These are phyloP conservation scores for Acronicta aceris DNA, from an alignment of 2,888 invertebrate species.

Conservation along the genomic window DNA sequence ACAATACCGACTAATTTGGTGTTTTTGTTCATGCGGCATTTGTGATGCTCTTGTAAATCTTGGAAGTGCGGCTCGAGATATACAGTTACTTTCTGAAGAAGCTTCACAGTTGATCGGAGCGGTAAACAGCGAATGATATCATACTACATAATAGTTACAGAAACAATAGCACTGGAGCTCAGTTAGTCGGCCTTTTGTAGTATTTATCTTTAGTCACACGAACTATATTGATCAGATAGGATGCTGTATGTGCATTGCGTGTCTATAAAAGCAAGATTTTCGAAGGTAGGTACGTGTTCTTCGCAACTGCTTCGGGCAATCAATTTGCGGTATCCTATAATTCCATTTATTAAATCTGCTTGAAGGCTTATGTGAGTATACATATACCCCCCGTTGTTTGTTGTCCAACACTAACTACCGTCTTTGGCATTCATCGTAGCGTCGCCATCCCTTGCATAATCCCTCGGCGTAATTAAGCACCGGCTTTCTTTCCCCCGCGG, in stretches of 20 bases:
- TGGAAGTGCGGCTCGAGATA: constrained; percentile 59
- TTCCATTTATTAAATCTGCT: constrained; percentile 63
- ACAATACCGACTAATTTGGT: constrained; percentile 80
- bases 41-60: constrained; percentile 50
- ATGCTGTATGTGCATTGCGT: constrained; percentile 19
- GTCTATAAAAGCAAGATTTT: constrained; percentile 20
- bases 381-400: constrained; percentile 80
- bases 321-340: constrained; percentile 55
- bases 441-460: constrained; percentile 80
- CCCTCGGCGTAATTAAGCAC: constrained; percentile 78
- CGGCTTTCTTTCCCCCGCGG: constrained; percentile 76
- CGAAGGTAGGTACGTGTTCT: constrained; percentile 24
- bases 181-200: constrained; percentile 31
- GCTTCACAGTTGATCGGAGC: constrained; percentile 43
- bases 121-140: constrained; percentile 42
- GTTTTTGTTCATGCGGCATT: constrained; percentile 64
- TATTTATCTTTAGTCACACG: constrained; percentile 32
- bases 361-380: constrained; percentile 41
- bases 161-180: constrained; percentile 37
- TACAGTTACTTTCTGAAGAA: constrained; percentile 66
- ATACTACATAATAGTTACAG: constrained; percentile 4
- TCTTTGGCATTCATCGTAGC: constrained; percentile 75
- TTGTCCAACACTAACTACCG: constrained; percentile 73
- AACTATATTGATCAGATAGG: constrained; percentile 3
- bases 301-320: constrained; percentile 46